Percentiles rank a stretch among this genome's conserved stretches.
Conservation (phyloP, 2,888 invertebrate species). For the Ariolimax columbianus region DNA sequence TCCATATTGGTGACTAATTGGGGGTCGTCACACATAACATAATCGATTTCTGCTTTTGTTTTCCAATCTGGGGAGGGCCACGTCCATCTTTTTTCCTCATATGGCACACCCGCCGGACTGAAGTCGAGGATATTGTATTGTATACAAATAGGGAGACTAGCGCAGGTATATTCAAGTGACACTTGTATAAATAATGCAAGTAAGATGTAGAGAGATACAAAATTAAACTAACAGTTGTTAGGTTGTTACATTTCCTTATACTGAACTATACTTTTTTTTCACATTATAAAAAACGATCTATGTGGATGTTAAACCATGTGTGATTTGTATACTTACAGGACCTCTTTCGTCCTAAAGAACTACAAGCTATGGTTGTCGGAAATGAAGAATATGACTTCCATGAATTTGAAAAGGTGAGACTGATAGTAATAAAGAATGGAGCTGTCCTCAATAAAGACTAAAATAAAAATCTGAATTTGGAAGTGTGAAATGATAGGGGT, state of each 20-base stretch:
- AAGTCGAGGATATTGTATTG: no score
- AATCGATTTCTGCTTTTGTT: no score
- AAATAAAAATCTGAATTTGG: no score
- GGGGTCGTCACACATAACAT: no score
- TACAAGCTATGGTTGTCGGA: constrained; percentile 84
- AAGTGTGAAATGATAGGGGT: no score
- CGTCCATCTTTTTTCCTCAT: no score
- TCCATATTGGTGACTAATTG: no score
- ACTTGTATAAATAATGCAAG: neutral
- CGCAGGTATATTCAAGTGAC: no score
- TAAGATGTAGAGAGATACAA: neutral
- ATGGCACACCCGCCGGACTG: no score
- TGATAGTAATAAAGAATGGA: neutral
- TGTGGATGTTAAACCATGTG: neutral
- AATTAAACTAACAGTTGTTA: no score
- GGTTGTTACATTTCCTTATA: neutral
- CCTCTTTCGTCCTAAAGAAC: constrained; percentile 94
- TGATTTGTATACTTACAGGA: constrained; percentile 78
- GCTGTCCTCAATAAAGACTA: neutral
- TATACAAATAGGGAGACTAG: no score
- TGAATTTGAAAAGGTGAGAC: constrained; percentile 84
- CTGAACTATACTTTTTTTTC: neutral
- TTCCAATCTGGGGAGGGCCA: no score
- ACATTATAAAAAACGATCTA: neutral
- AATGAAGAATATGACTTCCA: constrained; percentile 98